Percentiles rank a stretch among this genome's conserved stretches.
Conservation (phyloP, 2,888 invertebrate species). For the Carterocephalus palaemon region DNA sequence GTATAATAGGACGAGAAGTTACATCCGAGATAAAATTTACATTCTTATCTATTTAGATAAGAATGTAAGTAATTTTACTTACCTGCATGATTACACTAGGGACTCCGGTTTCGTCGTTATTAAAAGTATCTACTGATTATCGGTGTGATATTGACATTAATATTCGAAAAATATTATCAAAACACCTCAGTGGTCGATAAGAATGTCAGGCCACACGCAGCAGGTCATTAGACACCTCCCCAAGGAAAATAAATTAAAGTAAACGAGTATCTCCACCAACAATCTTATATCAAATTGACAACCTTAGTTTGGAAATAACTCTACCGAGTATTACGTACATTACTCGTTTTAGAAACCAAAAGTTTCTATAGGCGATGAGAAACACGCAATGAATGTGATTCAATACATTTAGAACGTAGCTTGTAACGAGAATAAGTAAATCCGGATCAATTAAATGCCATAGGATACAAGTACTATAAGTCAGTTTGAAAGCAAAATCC, state of each 20-base stretch:
- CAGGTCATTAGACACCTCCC: conserved; percentile 77
- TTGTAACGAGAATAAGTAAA: conserved; percentile 32
- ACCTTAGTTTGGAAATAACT: conserved; percentile 28
- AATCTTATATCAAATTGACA: conserved; percentile 51
- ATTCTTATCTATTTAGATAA: no score
- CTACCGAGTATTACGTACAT: conserved; percentile 34
- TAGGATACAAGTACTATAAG: conserved; percentile 65
- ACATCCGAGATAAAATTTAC: no score
- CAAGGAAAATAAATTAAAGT: conserved; percentile 75
- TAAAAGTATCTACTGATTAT: conserved; percentile 42
- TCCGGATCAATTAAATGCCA: conserved; percentile 65
- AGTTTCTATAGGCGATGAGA: background rate
- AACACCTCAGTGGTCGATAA: conserved; percentile 70
- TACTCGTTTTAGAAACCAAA: conserved; percentile 7
- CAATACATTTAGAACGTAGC: conserved; percentile 25
- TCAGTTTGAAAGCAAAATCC: conserved; percentile 62
- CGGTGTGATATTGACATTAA: conserved; percentile 66
- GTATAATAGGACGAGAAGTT: no score
- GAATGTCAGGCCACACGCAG: conserved; percentile 76
- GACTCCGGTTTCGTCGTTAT: conserved; percentile 19
- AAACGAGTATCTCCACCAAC: conserved; percentile 71
- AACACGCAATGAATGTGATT: conserved; percentile 38
- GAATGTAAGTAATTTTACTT: no score
- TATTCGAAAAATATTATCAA: conserved; percentile 75
- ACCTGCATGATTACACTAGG: conserved; percentile 6